Evolutionary conservation across 1,140 invertebrate genomes (phyloP).

Genomic region (Heliconius hewitsoni): DNA sequence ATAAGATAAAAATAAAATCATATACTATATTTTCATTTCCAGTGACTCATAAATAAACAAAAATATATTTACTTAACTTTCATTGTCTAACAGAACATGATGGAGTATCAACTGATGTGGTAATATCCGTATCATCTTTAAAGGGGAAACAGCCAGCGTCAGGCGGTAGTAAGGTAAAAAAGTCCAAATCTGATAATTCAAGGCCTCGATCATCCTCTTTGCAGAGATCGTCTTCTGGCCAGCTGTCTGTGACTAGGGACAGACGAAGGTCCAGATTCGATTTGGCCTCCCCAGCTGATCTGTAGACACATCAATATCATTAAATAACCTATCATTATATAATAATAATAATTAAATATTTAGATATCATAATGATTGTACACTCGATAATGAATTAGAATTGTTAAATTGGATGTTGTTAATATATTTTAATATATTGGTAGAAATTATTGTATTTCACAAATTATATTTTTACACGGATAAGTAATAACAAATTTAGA

Average conservation of each 20-base stretch:
- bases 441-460: constrained; percentile 2
- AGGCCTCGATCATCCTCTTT: constrained; percentile 68
- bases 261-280: constrained; percentile 66
- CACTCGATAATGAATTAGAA: not conserved
- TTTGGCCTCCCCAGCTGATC: constrained; percentile 64
- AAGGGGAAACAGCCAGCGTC: constrained; percentile 78
- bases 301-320: constrained; percentile 43
- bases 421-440: not conserved
- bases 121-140: constrained; percentile 69
- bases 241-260: constrained; percentile 60
- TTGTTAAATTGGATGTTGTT: constrained; percentile 4
- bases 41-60: no score
- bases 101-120: constrained; percentile 69
- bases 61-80: not conserved
- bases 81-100: constrained; percentile 38
- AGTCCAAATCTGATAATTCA: constrained; percentile 72
- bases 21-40: no score
- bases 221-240: constrained; percentile 73
- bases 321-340: not conserved
- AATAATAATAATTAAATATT: not conserved
- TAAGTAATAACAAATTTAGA: not conserved
- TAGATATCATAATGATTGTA: constrained; percentile 12
- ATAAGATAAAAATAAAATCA: no score
- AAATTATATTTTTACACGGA: constrained; percentile 1
- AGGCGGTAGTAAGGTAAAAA: constrained; percentile 77